Percentiles rank a stretch among this genome's conserved stretches.
Evolutionary conservation across 2,888 invertebrate species (phyloP).

Genomic region (Lissonota sp.): DNA sequence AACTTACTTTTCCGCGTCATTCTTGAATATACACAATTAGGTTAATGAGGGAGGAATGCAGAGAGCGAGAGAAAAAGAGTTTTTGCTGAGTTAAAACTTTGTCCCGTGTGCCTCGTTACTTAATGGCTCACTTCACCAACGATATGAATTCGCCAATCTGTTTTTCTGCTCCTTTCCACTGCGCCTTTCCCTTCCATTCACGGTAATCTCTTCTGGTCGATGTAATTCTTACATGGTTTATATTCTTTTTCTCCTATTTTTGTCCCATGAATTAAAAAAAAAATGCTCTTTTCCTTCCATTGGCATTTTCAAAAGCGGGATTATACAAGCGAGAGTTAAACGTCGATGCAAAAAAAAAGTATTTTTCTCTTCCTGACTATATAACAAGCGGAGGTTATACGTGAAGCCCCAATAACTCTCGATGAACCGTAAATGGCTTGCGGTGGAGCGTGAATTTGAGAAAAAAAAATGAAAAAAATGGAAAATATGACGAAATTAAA

Average conservation of each 20-base stretch:
- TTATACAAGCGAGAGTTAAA: no score
- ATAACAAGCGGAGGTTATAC: no score
- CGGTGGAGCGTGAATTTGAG: conserved; percentile 52
- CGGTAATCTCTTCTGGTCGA: conserved; percentile 11
- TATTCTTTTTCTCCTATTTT: no score
- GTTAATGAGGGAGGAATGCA: neutral
- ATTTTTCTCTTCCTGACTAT: no score
- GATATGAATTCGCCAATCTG: conserved; percentile 51
- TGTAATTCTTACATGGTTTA: no score
- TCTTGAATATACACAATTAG: neutral
- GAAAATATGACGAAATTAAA: neutral
- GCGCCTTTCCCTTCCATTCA: conserved; percentile 6
- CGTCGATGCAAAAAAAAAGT: no score
- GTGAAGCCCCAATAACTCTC: conserved; percentile 9
- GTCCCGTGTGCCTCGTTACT: conserved; percentile 25
- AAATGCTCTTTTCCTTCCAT: no score
- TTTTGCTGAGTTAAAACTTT: conserved; percentile 23
- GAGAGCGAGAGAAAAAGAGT: conserved; percentile 40
- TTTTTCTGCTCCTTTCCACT: conserved; percentile 45
- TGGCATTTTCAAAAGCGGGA: no score
- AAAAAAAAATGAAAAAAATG: conserved; percentile 20
- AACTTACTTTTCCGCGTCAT: conserved; percentile 5
- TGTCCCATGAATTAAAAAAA: no score
- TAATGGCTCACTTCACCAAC: conserved; percentile 59
- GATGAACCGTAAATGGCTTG: conserved; percentile 60